Conservation (phyloP, 2,888 invertebrate genomes). For the Chironomus tentans region DNA sequence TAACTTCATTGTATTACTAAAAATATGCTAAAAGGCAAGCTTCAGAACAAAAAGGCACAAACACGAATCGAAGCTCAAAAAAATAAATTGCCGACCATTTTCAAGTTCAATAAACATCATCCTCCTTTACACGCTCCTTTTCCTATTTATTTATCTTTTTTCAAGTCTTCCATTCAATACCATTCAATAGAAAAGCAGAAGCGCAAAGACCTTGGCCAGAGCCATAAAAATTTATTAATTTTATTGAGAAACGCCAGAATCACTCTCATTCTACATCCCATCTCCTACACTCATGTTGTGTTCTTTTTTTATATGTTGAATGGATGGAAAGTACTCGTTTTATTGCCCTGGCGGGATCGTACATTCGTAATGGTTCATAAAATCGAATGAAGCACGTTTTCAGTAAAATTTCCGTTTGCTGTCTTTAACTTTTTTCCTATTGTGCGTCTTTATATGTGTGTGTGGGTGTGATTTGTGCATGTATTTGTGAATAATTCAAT, state of each 20-base stretch:
- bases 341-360: constrained; percentile 17
- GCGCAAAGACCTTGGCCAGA: neutral
- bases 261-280: neutral
- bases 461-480: neutral
- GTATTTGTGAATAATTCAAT: too few species aligned
- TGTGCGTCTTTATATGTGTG: neutral
- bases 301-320: neutral
- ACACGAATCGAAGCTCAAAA: neutral
- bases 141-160: neutral
- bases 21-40: too few species aligned
- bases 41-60: too few species aligned
- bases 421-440: neutral
- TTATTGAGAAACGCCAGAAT: constrained; percentile 7
- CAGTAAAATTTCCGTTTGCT: neutral
- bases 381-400: constrained; percentile 20
- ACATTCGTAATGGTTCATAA: constrained; percentile 22
- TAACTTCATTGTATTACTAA: too few species aligned
- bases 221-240: constrained; percentile 25
- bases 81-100: constrained; percentile 15
- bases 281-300: neutral
- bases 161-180: neutral
- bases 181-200: neutral
- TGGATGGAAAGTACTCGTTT: constrained; percentile 3
- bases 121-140: neutral
- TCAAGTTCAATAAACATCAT: constrained; percentile 19